Conservation (phyloP, 1,140 invertebrate genomes). For the Schlechtendalia chinensis region DNA sequence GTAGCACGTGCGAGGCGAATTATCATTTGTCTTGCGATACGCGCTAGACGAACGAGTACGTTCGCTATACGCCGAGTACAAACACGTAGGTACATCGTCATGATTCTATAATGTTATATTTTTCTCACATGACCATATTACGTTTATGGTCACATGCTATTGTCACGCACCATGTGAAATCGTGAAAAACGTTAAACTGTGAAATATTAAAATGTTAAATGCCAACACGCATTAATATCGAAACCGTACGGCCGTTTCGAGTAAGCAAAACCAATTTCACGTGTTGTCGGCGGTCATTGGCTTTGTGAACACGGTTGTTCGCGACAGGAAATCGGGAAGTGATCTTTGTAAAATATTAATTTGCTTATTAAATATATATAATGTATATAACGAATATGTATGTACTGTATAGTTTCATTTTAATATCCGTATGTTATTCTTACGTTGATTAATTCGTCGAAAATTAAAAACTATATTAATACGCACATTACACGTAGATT, state of each 20-base stretch:
- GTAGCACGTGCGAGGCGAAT: neutral
- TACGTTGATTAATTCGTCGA: too few species aligned
- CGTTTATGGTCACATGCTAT: slow-evolving; percentile 17
- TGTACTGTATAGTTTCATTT: too few species aligned
- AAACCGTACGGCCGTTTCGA: neutral
- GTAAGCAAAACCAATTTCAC: neutral
- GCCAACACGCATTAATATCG: too few species aligned
- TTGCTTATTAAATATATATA: neutral
- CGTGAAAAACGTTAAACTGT: neutral
- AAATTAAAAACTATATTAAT: too few species aligned
- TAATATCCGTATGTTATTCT: neutral
- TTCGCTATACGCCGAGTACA: neutral
- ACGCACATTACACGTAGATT: too few species aligned
- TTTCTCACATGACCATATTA: slow-evolving; percentile 8
- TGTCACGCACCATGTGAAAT: slow-evolving; percentile 13
- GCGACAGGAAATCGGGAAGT: neutral
- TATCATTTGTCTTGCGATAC: neutral
- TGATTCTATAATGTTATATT: slow-evolving; percentile 17
- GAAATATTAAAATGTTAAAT: neutral
- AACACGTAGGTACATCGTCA: neutral
- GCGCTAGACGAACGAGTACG: neutral
- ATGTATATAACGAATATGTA: too few species aligned
- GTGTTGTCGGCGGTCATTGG: slow-evolving; percentile 5
- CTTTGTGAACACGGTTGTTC: neutral
- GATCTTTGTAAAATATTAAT: neutral